Percentiles rank a stretch among this genome's conserved stretches.
phyloP scores from a whole-genome alignment of 2,113 vertebrate species.

The Laticauda colubrina region DNA sequence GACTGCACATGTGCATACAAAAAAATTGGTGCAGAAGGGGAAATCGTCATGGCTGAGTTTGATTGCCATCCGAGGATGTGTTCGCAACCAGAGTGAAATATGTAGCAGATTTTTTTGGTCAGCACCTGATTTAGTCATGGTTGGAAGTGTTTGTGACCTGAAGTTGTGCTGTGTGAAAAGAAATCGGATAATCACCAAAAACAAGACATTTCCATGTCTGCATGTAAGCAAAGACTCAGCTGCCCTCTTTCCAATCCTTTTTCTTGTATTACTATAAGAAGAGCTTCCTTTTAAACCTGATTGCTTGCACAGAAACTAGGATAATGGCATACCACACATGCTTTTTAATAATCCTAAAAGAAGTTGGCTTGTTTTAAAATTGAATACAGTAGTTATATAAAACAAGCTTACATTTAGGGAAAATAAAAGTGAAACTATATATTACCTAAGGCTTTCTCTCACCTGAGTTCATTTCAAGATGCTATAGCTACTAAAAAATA shows the following conservation, averaged over 20 bases:
- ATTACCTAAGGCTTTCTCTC: not conserved
- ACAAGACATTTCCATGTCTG: not conserved
- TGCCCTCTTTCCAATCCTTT: no score
- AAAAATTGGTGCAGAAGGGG: no score
- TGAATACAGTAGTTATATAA: not conserved
- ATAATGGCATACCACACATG: not conserved
- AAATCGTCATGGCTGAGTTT: no score
- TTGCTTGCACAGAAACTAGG: not conserved
- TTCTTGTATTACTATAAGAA: not conserved
- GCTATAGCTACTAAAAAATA: not conserved
- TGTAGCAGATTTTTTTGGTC: no score
- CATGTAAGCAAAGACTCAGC: not conserved
- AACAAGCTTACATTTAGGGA: not conserved
- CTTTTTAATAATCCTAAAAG: not conserved
- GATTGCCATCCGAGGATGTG: no score
- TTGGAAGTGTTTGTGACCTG: no score
- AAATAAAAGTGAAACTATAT: not conserved
- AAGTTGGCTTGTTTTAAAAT: not conserved
- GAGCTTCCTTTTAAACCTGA: not conserved
- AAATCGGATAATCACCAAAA: not conserved
- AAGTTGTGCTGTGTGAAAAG: no score
- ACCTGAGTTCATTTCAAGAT: not conserved
- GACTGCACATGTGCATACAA: no score
- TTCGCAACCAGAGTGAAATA: no score
- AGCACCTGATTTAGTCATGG: no score